phyloP scores from a whole-genome alignment of 2,888 invertebrate genomes.

The Chymomyza amoena region DNA sequence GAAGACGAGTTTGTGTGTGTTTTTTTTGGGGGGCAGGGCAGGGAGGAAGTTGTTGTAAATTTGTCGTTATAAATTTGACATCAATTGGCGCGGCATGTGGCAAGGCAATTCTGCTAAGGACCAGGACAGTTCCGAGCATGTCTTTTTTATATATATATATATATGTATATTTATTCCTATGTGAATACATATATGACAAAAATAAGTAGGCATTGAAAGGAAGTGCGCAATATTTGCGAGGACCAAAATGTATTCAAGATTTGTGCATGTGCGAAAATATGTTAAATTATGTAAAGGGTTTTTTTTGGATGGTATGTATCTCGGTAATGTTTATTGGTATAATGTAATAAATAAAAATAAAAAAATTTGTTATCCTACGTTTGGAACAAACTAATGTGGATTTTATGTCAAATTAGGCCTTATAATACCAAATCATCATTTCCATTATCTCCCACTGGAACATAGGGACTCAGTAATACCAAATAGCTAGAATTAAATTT shows the following conservation, averaged over 20 bases:
- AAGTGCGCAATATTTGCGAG: neutral
- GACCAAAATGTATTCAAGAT: neutral
- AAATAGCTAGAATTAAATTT: too few relatives aligned
- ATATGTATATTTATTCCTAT: too few relatives aligned
- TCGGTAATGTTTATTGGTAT: neutral
- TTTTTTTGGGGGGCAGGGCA: neutral
- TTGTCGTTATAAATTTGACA: conserved; percentile 74
- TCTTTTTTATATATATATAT: neutral
- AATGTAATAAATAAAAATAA: too few relatives aligned
- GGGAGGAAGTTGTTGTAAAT: conserved; percentile 44
- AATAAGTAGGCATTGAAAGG: neutral
- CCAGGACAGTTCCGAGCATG: neutral
- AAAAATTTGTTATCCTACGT: too few relatives aligned
- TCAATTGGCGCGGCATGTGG: conserved; percentile 68
- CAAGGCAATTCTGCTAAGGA: neutral
- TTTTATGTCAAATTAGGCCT: too few relatives aligned
- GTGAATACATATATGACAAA: neutral
- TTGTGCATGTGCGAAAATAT: neutral
- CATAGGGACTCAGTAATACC: too few relatives aligned
- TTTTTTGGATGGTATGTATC: neutral
- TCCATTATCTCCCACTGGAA: too few relatives aligned
- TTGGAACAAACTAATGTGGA: too few relatives aligned
- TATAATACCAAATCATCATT: too few relatives aligned
- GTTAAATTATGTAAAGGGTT: neutral
- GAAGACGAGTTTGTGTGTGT: neutral